phyloP scores from a whole-genome alignment of 2,113 vertebrate genomes.

The Sander lucioperca region DNA sequence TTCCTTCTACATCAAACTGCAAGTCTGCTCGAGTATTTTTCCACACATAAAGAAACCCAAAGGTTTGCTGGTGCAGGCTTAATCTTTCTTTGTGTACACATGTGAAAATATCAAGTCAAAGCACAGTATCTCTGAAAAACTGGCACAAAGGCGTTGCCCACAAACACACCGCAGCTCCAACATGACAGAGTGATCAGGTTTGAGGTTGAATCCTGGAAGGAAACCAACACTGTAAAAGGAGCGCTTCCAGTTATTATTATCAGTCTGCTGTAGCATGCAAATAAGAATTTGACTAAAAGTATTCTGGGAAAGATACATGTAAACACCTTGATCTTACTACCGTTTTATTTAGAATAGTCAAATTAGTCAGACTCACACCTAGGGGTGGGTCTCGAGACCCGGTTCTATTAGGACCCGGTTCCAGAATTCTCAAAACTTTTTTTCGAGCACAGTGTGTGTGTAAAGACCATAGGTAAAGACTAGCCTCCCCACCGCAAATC shows the following conservation, averaged over 20 bases:
- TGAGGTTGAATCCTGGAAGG: too few species aligned
- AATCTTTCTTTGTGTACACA: neutral
- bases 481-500: too few species aligned
- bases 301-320: neutral
- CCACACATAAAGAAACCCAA: neutral
- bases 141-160: neutral
- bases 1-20: neutral
- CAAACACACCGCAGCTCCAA: neutral
- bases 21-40: neutral
- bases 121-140: too few species aligned
- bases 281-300: neutral
- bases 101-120: too few species aligned
- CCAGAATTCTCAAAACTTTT: too few species aligned
- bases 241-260: neutral
- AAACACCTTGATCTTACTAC: too few species aligned
- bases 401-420: too few species aligned
- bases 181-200: neutral
- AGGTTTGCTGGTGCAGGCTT: neutral
- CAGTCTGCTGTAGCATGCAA: neutral
- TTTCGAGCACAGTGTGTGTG: too few species aligned
- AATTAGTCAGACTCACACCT: neutral
- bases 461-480: too few species aligned
- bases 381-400: too few species aligned
- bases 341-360: neutral
- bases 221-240: too few species aligned